Conservation (phyloP, 2,113 vertebrate genomes). For the Chlamydotis undulata region DNA sequence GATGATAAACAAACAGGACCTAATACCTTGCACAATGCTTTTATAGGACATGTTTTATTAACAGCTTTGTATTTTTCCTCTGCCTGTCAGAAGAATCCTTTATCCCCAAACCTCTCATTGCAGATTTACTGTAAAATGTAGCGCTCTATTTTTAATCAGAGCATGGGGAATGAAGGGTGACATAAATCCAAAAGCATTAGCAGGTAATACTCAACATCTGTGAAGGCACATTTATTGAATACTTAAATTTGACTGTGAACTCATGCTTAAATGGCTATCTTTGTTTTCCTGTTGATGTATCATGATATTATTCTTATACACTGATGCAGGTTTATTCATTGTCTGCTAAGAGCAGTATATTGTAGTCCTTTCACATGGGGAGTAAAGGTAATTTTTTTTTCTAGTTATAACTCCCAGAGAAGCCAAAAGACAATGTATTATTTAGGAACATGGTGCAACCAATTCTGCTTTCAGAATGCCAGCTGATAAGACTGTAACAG, state of each 20-base stretch:
- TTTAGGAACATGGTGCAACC: not conserved
- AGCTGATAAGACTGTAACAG: not conserved
- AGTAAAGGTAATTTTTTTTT: not conserved
- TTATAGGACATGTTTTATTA: slow-evolving; percentile 38
- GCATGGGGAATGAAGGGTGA: not conserved
- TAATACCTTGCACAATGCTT: slow-evolving; percentile 3
- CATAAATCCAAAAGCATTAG: slow-evolving; percentile 21
- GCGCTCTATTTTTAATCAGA: slow-evolving; percentile 31
- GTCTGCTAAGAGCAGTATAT: not conserved
- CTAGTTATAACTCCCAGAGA: not conserved
- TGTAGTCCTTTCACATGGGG: not conserved
- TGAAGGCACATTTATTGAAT: slow-evolving; percentile 2
- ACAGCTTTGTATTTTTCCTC: slow-evolving; percentile 32
- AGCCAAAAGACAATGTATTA: not conserved
- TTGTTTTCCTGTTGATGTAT: not conserved
- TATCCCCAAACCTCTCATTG: not conserved
- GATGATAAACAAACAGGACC: slow-evolving; percentile 10
- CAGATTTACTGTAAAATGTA: slow-evolving; percentile 35
- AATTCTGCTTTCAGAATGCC: not conserved
- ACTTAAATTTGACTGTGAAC: not conserved
- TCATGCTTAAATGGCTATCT: not conserved
- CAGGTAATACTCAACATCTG: not conserved
- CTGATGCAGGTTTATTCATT: not conserved
- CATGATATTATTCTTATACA: not conserved
- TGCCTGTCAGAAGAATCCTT: slow-evolving; percentile 22